phyloP scores from a whole-genome alignment of 1,140 invertebrate species.

The Periplaneta americana region DNA sequence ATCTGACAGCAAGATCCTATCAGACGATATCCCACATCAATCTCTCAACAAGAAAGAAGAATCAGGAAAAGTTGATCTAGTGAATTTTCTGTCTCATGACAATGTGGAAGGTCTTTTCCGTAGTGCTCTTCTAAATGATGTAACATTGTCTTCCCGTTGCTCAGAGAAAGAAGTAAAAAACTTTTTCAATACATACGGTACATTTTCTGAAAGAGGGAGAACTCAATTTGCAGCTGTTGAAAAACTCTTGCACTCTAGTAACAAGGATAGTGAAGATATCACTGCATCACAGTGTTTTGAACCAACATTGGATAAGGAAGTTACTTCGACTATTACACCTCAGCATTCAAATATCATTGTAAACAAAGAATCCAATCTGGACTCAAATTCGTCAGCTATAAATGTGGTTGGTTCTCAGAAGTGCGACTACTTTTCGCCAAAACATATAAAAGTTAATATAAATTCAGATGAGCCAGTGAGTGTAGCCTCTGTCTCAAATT shows the following conservation, averaged over 20 bases:
- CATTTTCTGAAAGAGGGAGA: conserved; percentile 4
- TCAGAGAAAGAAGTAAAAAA: conserved; percentile 8
- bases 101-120: conserved; percentile 5
- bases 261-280: neutral
- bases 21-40: neutral
- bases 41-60: neutral
- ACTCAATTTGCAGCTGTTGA: conserved; percentile 2
- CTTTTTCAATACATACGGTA: conserved; percentile 6
- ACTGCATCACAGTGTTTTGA: neutral
- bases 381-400: neutral
- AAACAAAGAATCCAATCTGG: neutral
- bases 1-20: neutral
- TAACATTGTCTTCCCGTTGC: conserved; percentile 5
- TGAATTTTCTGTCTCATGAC: conserved; percentile 2
- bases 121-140: conserved; percentile 6
- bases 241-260: neutral
- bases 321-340: neutral
- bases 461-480: neutral
- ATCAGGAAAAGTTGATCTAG: neutral
- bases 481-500: neutral
- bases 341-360: neutral
- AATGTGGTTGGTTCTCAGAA: neutral
- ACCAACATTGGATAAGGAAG: neutral
- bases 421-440: neutral
- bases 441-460: neutral